Conservation (phyloP, 2,113 vertebrate species). For the Chlamydotis undulata region DNA sequence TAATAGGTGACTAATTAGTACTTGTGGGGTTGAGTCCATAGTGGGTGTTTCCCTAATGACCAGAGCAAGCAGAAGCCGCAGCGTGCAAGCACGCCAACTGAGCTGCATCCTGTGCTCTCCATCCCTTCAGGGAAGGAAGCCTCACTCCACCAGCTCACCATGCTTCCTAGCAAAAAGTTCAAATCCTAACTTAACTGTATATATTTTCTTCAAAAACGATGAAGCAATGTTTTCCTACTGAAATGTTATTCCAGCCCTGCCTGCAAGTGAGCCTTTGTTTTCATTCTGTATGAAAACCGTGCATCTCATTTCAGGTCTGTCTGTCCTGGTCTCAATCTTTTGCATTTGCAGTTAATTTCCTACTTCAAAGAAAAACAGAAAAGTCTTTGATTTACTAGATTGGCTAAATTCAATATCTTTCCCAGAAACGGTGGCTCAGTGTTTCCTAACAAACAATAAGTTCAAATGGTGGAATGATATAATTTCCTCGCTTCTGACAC, state of each 20-base stretch:
- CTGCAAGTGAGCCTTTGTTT: background rate
- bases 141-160: rapidly evolving
- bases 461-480: slow-evolving; percentile 15
- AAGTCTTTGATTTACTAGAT: slow-evolving; percentile 36
- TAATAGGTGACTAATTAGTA: background rate
- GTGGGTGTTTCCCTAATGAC: background rate
- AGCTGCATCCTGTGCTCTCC: background rate
- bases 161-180: background rate
- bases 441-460: slow-evolving; percentile 6
- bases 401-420: slow-evolving; percentile 25
- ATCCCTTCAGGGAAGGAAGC: background rate
- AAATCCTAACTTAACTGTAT: background rate
- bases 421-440: slow-evolving; percentile 45
- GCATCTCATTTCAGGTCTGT: background rate
- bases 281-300: background rate
- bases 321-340: background rate
- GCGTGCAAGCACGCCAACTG: rapidly evolving
- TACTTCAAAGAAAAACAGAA: slow-evolving; percentile 8
- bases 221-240: slow-evolving; percentile 14
- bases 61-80: background rate
- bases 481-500: slow-evolving; percentile 57
- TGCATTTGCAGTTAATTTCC: slow-evolving; percentile 38
- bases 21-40: background rate
- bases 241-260: background rate
- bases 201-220: background rate